These are phyloP conservation scores for Eilema caniola DNA, from an alignment of 2,888 invertebrate species.

Conservation along the genomic window DNA sequence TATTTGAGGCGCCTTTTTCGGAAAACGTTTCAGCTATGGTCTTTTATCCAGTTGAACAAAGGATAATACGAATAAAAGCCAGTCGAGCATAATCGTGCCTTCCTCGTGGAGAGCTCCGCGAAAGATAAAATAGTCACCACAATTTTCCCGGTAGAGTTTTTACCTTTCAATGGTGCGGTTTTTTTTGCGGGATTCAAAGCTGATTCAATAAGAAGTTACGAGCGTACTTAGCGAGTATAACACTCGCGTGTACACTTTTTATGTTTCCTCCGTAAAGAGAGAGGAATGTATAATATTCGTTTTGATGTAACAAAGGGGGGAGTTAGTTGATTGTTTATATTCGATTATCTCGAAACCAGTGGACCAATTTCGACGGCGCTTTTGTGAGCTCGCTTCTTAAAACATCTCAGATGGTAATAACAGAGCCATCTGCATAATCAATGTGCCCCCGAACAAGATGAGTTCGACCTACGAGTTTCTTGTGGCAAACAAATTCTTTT, in stretches of 20 bases:
- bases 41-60: conserved; percentile 80
- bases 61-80: conserved; percentile 81
- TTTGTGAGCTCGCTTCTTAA: conserved; percentile 55
- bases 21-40: conserved; percentile 74
- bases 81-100: conserved; percentile 79
- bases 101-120: conserved; percentile 67
- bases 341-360: conserved; percentile 66
- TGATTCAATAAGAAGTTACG: conserved; percentile 78
- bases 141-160: conserved; percentile 74
- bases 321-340: conserved; percentile 69
- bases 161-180: conserved; percentile 66
- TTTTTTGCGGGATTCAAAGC: conserved; percentile 71
- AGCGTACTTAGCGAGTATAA: conserved; percentile 63
- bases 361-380: conserved; percentile 57
- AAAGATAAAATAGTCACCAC: conserved; percentile 77
- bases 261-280: conserved; percentile 54
- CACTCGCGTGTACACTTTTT: conserved; percentile 47
- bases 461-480: conserved; percentile 38
- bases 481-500: conserved; percentile 42
- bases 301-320: conserved; percentile 53
- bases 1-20: conserved; percentile 75
- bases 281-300: conserved; percentile 50
- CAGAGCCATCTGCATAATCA: conserved; percentile 61
- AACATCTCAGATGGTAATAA: conserved; percentile 57
- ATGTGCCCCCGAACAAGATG: conserved; percentile 50